Evolutionary conservation across 2,888 invertebrate genomes (phyloP).

Genomic region (Stenichneumon culpator): DNA sequence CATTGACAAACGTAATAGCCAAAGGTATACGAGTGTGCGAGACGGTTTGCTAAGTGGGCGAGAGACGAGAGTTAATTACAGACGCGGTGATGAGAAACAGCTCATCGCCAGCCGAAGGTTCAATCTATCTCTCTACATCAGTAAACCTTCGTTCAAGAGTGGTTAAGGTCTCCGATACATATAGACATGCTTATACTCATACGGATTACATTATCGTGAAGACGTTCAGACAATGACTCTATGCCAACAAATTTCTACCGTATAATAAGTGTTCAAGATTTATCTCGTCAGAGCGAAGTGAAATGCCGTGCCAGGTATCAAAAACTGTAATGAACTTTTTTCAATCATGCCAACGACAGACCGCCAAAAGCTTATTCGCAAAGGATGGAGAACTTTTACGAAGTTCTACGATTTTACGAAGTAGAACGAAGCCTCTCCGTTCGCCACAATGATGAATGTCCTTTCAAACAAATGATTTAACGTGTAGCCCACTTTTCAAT

Average conservation of each 20-base stretch:
- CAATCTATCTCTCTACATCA: slow-evolving; percentile 39
- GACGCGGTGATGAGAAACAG: slow-evolving; percentile 66
- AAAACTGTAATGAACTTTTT: background rate
- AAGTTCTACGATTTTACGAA: too few species aligned
- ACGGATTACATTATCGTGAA: slow-evolving; percentile 30
- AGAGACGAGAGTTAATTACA: slow-evolving; percentile 67
- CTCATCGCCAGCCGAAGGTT: slow-evolving; percentile 57
- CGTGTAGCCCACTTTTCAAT: background rate
- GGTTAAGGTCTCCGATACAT: slow-evolving; percentile 21
- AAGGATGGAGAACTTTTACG: too few species aligned
- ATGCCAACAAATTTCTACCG: background rate
- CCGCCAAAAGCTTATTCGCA: background rate
- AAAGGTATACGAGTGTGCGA: background rate
- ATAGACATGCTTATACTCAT: slow-evolving; percentile 34
- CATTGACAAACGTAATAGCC: slow-evolving; percentile 50
- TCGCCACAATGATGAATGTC: too few species aligned
- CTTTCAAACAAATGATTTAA: background rate
- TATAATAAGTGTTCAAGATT: background rate
- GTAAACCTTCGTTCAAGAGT: slow-evolving; percentile 8
- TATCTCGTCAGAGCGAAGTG: background rate
- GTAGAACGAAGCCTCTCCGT: too few species aligned
- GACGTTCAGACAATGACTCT: slow-evolving; percentile 22
- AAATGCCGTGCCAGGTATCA: too few species aligned
- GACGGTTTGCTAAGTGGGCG: slow-evolving; percentile 44
- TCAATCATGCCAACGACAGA: background rate